Base-by-base conservation (phyloP, 2,888 invertebrate species). In the Andrena trimmerana region DNA sequence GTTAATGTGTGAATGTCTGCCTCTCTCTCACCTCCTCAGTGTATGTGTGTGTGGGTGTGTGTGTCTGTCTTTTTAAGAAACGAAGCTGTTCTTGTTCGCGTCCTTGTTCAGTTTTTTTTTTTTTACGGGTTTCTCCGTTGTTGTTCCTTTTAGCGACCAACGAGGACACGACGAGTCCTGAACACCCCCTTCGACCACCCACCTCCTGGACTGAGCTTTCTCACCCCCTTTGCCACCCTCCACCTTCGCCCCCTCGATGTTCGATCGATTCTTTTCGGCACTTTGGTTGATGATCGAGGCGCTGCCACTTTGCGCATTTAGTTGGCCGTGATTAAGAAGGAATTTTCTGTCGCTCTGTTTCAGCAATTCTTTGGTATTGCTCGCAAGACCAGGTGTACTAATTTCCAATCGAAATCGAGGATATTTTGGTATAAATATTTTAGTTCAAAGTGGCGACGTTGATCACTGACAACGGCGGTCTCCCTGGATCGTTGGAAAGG, bases 151-250 rank as follows among this genome's bases (percentile, higher is more conserved):
- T 86, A 76, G 67, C 83, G 88, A 89, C 88, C 88, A 89, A 89
- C 88, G 88, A 89, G 88, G 88, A 88, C 80, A 88, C 88, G 85
- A 89, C 89, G 88, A 89, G 84, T 86, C 85, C 54, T 62, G 50
- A 62, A 57, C 60, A 31, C 31, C 62, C 71, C 57, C 50, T 69
- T 74, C 13, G 72, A 60, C 24, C 72, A 36, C 1, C 59, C 72
- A 60, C 67, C 29, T 16, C 20, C 42, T 16, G 29, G 60, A 27
- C 8, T 48, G 20, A 50, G 20, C 33, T 62, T 33, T 62, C 33
- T 24, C 33, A 29, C 33, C 24, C 2, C 16, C 20, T 27, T 16
- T 8, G n/a, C 16, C 4, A 20, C 10, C 1, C n/a, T 13, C 73
- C 16, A 42, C 42, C 42, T 42, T n/a, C 24, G 0, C 13, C 36